Evolutionary conservation across 2,113 vertebrate genomes (phyloP).

Genomic region (Chiloscyllium plagiosum): DNA sequence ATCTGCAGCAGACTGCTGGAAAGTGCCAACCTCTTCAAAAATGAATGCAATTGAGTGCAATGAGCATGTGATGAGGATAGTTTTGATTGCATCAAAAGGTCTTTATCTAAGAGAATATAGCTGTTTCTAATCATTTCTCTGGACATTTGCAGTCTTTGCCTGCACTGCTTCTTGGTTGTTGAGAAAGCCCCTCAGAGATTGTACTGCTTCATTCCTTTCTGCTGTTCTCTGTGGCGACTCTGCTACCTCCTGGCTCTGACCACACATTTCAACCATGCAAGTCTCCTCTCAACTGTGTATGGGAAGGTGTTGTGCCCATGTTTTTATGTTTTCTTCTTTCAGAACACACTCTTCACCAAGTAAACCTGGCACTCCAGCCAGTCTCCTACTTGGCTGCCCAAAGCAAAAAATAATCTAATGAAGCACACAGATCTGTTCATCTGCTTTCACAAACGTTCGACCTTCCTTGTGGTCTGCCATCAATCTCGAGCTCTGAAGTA

Average conservation of each 20-base stretch:
- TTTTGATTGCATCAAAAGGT: not conserved
- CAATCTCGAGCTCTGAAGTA: not conserved
- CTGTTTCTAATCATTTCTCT: not conserved
- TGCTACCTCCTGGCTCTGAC: not conserved
- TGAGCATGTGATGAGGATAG: not conserved
- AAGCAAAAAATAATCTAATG: not conserved
- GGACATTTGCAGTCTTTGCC: not conserved
- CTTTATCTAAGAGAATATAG: not conserved
- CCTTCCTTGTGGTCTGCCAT: not conserved
- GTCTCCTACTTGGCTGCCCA: not conserved
- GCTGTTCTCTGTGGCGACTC: not conserved
- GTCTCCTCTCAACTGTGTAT: not conserved
- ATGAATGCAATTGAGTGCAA: not conserved
- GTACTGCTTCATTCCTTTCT: not conserved
- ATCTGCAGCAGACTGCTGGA: too few relatives aligned
- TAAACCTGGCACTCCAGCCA: not conserved
- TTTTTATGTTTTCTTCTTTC: not conserved
- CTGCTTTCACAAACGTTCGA: not conserved
- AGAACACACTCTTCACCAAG: not conserved
- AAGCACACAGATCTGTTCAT: not conserved
- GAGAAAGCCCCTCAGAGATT: not conserved
- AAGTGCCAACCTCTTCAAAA: too few relatives aligned
- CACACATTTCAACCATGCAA: not conserved
- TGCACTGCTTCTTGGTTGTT: not conserved
- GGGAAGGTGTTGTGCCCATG: not conserved